Evolutionary conservation across 1,140 invertebrate genomes (phyloP), one percentile per base, ranked within the genome.

Genomic region (Drosophila murphyi): DNA sequence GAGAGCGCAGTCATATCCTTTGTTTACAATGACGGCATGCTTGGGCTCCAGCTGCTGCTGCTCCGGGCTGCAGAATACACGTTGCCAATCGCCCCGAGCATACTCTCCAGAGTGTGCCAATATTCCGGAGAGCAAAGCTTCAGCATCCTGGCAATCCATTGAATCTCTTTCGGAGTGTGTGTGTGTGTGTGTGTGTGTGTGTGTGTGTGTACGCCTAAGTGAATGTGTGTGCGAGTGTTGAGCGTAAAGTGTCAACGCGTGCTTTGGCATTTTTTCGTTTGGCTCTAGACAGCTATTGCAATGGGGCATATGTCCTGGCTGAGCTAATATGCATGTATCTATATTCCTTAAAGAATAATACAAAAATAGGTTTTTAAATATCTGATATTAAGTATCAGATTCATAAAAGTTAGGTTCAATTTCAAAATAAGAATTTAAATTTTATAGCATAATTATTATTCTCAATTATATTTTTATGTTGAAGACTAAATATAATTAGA

Each of bases 201-300:
- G 4, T 51, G 32, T 35, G 20, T 68, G 7, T 41, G 59, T 78
- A 51, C 47, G 45, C 55, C 12, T 62, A 34, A 55, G 45, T 48
- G 72, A 72, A 45, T 74, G 51, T 71, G 41, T 72, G 63, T 88
- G 80, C 52, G 70, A 85, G 85, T 81, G 85, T 89, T 88, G 85
- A 88, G 85, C 85, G 78, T 71, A 89, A 88, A 88, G 85, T 88
- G 85, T 88, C 85, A 88, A 88, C 85, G 85, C 85, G 85, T 88
- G 85, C 85, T 88, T 89, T 89, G 85, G 80, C 71, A 88, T 85
- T 88, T 72, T 70, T 72, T 80, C 62, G 75, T 59, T 72, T 62
- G 20, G 20, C 28, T 63, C 48, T 68, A 45, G 55, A 34, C 48
- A 54, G 7, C 32, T 28, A 2, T 54, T 59, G 12, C 35, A 29